Percentiles rank a stretch among this genome's conserved stretches.
phyloP scores from a whole-genome alignment of 2,797 vertebrate species.

The Eospalax fontanierii region DNA sequence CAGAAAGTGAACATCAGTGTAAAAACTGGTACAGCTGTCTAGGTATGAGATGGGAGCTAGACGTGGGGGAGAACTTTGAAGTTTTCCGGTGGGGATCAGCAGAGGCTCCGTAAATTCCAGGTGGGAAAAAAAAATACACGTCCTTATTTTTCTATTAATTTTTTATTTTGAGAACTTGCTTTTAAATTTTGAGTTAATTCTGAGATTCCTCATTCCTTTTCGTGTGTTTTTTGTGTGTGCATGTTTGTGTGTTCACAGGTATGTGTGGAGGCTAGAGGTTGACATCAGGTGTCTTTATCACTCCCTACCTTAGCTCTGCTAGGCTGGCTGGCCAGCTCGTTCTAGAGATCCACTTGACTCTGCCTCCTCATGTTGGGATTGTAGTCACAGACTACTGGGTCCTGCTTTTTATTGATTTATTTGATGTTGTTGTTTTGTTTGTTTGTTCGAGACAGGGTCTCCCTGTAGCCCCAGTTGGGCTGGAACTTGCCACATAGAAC shows the following conservation, averaged over 20 bases:
- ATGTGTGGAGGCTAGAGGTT: too few relatives aligned
- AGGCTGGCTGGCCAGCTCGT: background rate
- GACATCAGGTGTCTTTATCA: background rate
- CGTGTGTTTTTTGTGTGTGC: background rate
- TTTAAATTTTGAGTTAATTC: background rate
- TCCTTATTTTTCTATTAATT: slow-evolving; percentile 17
- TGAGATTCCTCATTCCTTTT: background rate
- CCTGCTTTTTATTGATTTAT: background rate
- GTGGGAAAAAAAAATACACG: background rate
- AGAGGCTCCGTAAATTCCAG: background rate
- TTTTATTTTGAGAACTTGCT: slow-evolving; percentile 26
- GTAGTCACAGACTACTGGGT: background rate
- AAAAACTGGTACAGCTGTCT: too few relatives aligned
- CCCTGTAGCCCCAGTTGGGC: too few relatives aligned
- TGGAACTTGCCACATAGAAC: too few relatives aligned
- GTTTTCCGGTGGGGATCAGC: background rate
- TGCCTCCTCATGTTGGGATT: background rate
- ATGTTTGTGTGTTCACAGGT: background rate
- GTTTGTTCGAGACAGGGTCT: too few relatives aligned
- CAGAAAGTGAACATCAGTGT: slow-evolving; percentile 51
- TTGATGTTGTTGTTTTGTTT: too few relatives aligned
- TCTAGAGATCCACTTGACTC: background rate
- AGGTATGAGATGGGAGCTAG: background rate
- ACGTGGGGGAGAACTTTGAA: background rate
- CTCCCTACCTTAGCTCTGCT: background rate